Conservation (phyloP, 2,113 vertebrate genomes). For the Sitta europaea region DNA sequence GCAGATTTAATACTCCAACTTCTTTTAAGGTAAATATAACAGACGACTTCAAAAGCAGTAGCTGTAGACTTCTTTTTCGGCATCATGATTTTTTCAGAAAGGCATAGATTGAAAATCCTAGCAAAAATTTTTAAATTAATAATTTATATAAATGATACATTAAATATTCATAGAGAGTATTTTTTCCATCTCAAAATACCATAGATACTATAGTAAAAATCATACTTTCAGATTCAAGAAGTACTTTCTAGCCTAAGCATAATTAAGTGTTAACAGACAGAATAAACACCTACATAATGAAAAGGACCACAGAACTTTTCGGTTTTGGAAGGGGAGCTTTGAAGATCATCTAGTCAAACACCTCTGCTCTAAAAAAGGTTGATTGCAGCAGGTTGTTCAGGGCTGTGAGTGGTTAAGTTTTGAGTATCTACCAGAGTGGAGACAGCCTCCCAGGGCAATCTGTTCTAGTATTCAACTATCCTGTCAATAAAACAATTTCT, state of each 20-base stretch:
- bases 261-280: background rate
- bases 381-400: background rate
- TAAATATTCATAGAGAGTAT: background rate
- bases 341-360: background rate
- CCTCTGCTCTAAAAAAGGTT: background rate
- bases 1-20: background rate
- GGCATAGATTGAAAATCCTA: background rate
- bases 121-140: background rate
- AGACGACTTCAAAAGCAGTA: background rate
- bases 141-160: background rate
- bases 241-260: background rate
- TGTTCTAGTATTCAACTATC: background rate
- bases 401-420: background rate
- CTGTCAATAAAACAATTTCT: background rate
- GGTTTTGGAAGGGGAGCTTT: background rate
- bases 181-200: background rate
- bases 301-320: background rate
- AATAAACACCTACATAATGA: background rate
- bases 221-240: background rate
- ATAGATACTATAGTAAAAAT: background rate
- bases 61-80: background rate
- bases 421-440: background rate
- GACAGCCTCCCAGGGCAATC: background rate
- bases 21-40: background rate
- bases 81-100: background rate